Base-by-base conservation (phyloP, 1,140 invertebrate species). In the Dreissena rostriformis region DNA sequence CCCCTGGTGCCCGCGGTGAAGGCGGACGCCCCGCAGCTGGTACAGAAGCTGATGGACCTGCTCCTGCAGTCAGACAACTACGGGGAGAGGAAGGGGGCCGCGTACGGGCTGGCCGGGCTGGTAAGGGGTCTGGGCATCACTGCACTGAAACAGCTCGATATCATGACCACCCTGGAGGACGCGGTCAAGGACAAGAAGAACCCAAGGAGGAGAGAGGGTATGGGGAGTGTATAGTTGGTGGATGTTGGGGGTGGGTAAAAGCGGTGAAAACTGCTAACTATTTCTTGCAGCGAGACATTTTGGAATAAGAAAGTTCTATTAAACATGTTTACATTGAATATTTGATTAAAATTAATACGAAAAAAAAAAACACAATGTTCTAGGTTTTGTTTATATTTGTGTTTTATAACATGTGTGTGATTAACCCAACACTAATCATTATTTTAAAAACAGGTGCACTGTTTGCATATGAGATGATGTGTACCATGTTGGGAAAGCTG, bases 111-210 rank as follows among this genome's bases (percentile, higher is more conserved):
- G 73, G 93, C 93, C n/a, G 94, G 93, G 2, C 90, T 96, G 22
- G 97, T 99, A 5, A 99, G 99, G 93, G 98, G 99, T 0, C 96
- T 99, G 91, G 99, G 99, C 61, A 99, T 99, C 89, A 94, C 99
- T 8, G 97, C 97, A 0, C 93, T 99, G 15, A 99, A 99, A 91
- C 98, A 99, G 91, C 94, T 98, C 55, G 97, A 99, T 89, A 98
- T 99, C 28, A 99, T 99, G 97, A 96, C 96, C 0, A 97, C 96
- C 78, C 94, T 99, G 39, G 99, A 97, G 0, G 96, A 96, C 72
- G 98, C 98, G 81, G 98, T 99, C 89, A 97, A 99, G 92, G 97
- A 99, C 92, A 99, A 99, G 91, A 99, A 99, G 91, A 98, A 98
- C 92, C 97, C 97, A 86, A 96, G 96, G 88, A 96, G 97, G 85